Percentiles rank a stretch among this genome's conserved stretches.
phyloP scores from a whole-genome alignment of 2,888 invertebrate genomes.

The Drosophila prostipennis region DNA sequence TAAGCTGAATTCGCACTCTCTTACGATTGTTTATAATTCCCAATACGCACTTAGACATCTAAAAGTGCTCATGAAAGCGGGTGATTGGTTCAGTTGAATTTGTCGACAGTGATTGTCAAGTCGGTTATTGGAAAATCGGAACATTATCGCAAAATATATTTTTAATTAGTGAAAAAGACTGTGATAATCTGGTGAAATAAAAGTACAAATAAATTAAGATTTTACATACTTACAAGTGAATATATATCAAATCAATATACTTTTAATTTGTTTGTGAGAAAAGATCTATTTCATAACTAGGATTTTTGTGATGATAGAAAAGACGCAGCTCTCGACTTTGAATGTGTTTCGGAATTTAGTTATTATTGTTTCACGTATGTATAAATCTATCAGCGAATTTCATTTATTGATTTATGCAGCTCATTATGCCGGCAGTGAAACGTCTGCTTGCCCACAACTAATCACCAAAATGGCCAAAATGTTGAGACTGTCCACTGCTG shows the following conservation, averaged over 20 bases:
- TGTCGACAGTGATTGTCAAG: not conserved
- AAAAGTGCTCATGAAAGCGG: not conserved
- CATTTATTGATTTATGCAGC: conserved; percentile 34
- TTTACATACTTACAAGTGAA: not conserved
- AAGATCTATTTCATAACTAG: too few relatives aligned
- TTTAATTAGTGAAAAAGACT: not conserved
- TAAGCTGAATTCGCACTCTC: not conserved
- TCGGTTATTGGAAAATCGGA: not conserved
- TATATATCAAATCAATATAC: too few relatives aligned
- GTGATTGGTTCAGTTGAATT: conserved; percentile 8
- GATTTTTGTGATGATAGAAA: too few relatives aligned
- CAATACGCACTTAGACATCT: not conserved
- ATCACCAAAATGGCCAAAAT: conserved; percentile 43
- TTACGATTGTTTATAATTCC: not conserved
- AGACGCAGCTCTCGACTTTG: too few relatives aligned
- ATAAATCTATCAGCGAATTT: conserved; percentile 3
- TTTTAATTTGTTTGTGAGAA: too few relatives aligned
- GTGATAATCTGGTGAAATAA: not conserved
- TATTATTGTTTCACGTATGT: not conserved
- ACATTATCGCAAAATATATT: not conserved
- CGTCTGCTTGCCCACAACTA: conserved; percentile 35
- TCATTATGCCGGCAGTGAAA: conserved; percentile 21
- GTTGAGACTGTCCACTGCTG: conserved; percentile 29
- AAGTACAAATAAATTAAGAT: too few relatives aligned
- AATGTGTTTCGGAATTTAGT: not conserved